Conservation (phyloP, 2,113 vertebrate genomes). For the Ibidorhyncha struthersii region DNA sequence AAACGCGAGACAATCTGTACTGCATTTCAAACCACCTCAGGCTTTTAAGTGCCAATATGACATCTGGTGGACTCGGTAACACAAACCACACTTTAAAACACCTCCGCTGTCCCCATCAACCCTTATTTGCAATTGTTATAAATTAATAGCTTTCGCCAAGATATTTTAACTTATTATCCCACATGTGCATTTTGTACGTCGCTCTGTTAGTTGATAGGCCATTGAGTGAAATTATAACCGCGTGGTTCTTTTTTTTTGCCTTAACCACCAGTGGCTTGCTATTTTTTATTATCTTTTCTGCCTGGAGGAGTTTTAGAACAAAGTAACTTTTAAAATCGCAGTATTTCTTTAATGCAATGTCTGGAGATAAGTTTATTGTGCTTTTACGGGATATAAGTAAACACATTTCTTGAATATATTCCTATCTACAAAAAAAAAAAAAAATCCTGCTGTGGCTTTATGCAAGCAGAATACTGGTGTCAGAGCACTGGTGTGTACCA, state of each 20-base stretch:
- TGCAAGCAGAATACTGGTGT: neutral
- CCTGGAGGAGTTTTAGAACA: slow-evolving; percentile 25
- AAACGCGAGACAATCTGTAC: neutral
- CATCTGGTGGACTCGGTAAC: neutral
- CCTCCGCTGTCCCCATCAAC: neutral
- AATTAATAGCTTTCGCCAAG: neutral
- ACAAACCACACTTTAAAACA: neutral
- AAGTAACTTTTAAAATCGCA: slow-evolving; percentile 3
- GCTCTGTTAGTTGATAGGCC: neutral
- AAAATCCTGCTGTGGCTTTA: neutral
- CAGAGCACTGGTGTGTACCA: neutral
- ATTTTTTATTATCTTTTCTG: neutral
- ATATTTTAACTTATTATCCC: neutral
- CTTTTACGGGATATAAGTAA: neutral
- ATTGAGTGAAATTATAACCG: neutral
- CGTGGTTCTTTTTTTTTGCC: neutral
- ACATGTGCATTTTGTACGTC: neutral
- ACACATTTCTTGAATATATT: neutral
- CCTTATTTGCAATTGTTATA: neutral
- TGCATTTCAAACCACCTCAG: neutral
- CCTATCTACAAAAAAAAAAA: neutral
- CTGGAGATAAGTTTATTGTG: neutral
- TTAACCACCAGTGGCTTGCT: neutral
- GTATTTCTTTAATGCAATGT: neutral
- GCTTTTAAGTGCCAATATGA: neutral